These are phyloP conservation scores for Hepsetus odoe DNA, from an alignment of 2,113 vertebrate species.

Conservation along the genomic window DNA sequence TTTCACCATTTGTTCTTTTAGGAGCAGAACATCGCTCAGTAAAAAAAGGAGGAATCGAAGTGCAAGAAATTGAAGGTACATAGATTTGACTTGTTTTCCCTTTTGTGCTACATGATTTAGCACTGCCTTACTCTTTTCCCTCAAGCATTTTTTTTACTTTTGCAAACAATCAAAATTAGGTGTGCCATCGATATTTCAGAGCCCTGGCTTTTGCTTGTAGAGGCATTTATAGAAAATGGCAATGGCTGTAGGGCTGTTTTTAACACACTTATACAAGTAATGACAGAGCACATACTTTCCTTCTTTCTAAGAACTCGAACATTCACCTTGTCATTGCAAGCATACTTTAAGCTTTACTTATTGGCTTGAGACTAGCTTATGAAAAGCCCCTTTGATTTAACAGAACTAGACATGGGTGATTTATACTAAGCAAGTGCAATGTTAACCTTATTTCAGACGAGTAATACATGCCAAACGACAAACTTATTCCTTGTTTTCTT, in stretches of 20 bases:
- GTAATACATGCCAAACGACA: too few relatives aligned
- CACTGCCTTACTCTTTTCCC: neutral
- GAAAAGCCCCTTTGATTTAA: neutral
- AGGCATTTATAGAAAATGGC: constrained; percentile 1
- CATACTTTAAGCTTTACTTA: neutral
- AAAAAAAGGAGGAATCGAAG: constrained; percentile 94
- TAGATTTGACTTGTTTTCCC: neutral
- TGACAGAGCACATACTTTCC: neutral
- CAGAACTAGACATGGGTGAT: neutral
- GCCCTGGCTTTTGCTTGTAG: neutral
- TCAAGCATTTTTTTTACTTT: neutral
- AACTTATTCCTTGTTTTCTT: too few relatives aligned
- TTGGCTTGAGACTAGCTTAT: neutral
- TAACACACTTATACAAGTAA: neutral
- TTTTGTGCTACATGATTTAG: constrained; percentile 5
- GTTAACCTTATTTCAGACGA: neutral
- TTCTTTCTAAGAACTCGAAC: neutral
- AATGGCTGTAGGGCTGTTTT: neutral
- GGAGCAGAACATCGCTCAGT: constrained; percentile 93
- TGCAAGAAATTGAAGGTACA: constrained; percentile 89
- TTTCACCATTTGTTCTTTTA: constrained; percentile 69
- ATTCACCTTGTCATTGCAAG: neutral
- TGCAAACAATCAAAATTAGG: constrained; percentile 13
- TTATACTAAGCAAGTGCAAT: neutral
- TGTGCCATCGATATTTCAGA: constrained; percentile 24